Percentiles rank a stretch among this genome's conserved stretches.
phyloP scores from a whole-genome alignment of 2,797 vertebrate genomes.

The Netta rufina region DNA sequence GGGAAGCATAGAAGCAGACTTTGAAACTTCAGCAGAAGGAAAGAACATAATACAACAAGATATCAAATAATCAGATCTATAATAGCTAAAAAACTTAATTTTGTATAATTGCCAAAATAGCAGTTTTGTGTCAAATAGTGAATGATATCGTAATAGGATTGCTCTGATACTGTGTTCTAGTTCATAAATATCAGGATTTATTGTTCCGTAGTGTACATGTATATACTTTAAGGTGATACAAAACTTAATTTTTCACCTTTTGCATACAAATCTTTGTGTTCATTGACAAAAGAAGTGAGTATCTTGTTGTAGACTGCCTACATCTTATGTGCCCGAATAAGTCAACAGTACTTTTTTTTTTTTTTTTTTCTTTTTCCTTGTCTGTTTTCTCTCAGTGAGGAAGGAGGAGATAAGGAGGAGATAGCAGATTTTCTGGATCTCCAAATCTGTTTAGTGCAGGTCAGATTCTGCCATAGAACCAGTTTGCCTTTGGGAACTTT shows the following conservation, averaged over 20 bases:
- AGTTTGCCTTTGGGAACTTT: neutral
- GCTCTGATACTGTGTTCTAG: conserved; percentile 10
- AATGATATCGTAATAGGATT: neutral
- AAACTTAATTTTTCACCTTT: conserved; percentile 47
- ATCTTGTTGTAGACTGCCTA: neutral
- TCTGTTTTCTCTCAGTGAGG: neutral
- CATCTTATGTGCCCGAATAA: neutral
- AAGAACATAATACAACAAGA: neutral
- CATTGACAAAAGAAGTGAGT: neutral
- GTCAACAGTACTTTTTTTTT: neutral
- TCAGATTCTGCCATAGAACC: neutral
- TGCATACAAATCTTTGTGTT: neutral
- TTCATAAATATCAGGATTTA: conserved; percentile 17
- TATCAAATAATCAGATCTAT: conserved; percentile 40
- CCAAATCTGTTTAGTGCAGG: neutral
- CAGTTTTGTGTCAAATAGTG: conserved; percentile 5
- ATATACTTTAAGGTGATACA: conserved; percentile 40
- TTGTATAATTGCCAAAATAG: conserved; percentile 11
- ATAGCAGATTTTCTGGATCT: neutral
- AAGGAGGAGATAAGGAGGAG: neutral
- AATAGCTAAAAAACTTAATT: conserved; percentile 12
- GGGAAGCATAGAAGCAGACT: neutral
- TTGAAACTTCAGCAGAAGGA: neutral
- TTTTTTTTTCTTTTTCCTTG: neutral
- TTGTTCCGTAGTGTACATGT: neutral